phyloP scores from a whole-genome alignment of 2,113 vertebrate genomes.

The Rynchops niger region DNA sequence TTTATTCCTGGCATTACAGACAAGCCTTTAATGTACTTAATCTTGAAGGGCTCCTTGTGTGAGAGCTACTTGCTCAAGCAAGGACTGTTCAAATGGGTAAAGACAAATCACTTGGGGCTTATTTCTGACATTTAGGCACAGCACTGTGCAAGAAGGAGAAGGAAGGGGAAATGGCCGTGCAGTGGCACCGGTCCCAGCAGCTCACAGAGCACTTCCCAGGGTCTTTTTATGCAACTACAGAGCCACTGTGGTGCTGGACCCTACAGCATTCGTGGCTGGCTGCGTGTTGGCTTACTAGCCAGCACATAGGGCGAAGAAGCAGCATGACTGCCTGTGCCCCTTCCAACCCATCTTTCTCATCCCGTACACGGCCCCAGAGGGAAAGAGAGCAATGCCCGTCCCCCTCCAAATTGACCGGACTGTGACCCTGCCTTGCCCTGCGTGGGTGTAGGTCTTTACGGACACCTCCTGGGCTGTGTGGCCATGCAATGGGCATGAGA shows the following conservation, averaged over 20 bases:
- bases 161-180: background rate
- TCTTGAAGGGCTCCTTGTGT: background rate
- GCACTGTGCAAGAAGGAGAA: background rate
- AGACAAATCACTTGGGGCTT: background rate
- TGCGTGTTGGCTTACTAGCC: background rate
- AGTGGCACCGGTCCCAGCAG: background rate
- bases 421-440: background rate
- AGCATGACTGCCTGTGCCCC: background rate
- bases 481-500: background rate
- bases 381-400: too few relatives aligned
- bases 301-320: fast-evolving
- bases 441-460: fast-evolving
- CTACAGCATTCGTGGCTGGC: background rate
- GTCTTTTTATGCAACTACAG: background rate
- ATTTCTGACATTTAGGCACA: background rate
- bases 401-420: fast-evolving
- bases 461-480: fast-evolving
- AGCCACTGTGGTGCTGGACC: background rate
- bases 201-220: background rate
- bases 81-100: background rate
- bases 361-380: background rate
- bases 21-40: slow-evolving; percentile 44
- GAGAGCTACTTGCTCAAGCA: slow-evolving; percentile 7
- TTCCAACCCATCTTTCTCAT: background rate
- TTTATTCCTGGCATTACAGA: slow-evolving; percentile 18